A percentile compares a stretch with the other conserved stretches of the same genome.
phyloP scores from a whole-genome alignment of 2,888 invertebrate genomes.

The Sphinx pinastri region DNA sequence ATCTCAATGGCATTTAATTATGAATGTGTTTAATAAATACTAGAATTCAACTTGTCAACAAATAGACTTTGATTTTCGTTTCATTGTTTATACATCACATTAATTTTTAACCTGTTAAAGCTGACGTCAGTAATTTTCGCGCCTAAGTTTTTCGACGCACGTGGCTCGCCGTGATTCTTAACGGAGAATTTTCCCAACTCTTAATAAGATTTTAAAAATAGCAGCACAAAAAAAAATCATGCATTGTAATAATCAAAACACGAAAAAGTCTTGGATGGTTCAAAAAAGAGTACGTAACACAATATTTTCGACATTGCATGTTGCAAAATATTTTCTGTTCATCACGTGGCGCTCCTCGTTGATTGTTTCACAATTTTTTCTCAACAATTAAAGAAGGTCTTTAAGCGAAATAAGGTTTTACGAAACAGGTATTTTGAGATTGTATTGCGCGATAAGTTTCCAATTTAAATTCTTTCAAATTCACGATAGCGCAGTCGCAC shows the following conservation, averaged over 20 bases:
- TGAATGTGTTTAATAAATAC: too few species aligned
- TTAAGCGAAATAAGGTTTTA: background rate
- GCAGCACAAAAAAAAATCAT: background rate
- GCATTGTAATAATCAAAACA: background rate
- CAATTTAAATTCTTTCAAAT: background rate
- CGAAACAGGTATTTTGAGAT: background rate
- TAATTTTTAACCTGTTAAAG: too few species aligned
- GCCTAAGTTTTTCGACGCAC: background rate
- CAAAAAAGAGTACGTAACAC: background rate
- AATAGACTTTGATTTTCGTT: too few species aligned
- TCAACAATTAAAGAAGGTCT: background rate
- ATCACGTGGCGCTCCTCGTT: background rate
- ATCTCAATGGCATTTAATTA: too few species aligned
- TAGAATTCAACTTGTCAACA: too few species aligned
- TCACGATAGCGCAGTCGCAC: background rate
- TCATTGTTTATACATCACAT: too few species aligned
- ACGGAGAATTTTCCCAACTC: background rate
- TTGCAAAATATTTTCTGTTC: constrained; percentile 1
- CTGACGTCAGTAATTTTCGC: background rate
- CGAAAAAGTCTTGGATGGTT: background rate
- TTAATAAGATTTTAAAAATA: background rate
- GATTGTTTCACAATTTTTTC: background rate
- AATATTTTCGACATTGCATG: background rate
- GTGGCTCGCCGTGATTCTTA: background rate
- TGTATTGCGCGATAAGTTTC: background rate